Evolutionary conservation across 1,140 invertebrate genomes (phyloP), one percentile per base, ranked within the genome.

Genomic region (Periplaneta americana): DNA sequence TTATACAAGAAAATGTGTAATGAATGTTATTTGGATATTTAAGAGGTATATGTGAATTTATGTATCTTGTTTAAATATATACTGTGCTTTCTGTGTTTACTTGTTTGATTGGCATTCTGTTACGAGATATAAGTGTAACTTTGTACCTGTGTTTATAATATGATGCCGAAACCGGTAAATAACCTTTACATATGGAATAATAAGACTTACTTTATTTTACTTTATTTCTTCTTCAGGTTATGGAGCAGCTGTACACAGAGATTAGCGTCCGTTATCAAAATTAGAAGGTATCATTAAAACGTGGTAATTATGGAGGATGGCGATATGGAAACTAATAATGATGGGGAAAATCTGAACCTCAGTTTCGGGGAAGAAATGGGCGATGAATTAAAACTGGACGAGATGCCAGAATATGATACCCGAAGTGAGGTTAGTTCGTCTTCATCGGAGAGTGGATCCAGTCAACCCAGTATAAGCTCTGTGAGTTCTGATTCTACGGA

Each of bases 391-490:
- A 93, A 93, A 87, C 91, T 93, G 81, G 92, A 91, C n/a, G 85
- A 85, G 75, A 82, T 84, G 22, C 82, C 84, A 78, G 88, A 88
- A 31, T 90, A 90, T 83, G 95, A 96, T 85, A 95, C 93, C 32
- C 89, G 94, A 22, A 96, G 95, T 86, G 95, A 96, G 88, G 94
- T 96, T 32, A 87, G 84, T 76, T 87, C 87, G 15, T 86, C 87
- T 15, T 95, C 94, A 48, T 93, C 93, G 22, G 90, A 91, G 33
- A 92, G 91, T 81, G 90, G 92, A 82, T 93, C 93, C 4, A 92
- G 91, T 84, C 91, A 91, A 82, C 93, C 94, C 11, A 94, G 92
- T 85, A 94, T 95, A 35, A 95, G 93, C 86, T 93, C 93, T 31
- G 92, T 93, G 34, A 95, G 93, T 82, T 91, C 92, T 13, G 91